Conservation (phyloP, 1,140 invertebrate genomes). For the Dendroctonus valens region DNA sequence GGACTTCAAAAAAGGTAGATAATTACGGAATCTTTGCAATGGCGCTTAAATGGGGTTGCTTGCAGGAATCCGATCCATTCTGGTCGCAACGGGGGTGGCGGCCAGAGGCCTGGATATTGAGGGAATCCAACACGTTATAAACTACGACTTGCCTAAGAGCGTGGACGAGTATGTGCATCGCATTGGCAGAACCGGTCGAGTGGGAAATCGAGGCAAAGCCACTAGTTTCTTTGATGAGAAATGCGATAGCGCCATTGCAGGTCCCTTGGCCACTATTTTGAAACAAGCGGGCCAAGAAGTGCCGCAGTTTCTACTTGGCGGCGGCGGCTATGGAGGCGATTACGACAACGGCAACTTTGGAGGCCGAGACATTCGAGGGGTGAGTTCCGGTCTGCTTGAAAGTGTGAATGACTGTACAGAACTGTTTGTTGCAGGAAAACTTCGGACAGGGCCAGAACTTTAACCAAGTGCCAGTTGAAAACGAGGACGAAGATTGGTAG, state of each 20-base stretch:
- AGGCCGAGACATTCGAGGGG: constrained; percentile 55
- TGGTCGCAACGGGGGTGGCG: constrained; percentile 93
- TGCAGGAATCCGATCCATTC: constrained; percentile 62
- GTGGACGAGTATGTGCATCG: constrained; percentile 95
- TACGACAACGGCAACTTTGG: constrained; percentile 52
- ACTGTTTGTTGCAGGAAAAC: constrained; percentile 35
- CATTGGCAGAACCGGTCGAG: constrained; percentile 90
- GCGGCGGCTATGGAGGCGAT: constrained; percentile 47
- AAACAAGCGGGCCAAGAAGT: constrained; percentile 62
- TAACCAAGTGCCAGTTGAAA: constrained; percentile 30
- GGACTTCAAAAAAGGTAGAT: constrained; percentile 70
- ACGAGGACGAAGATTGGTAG: constrained; percentile 44
- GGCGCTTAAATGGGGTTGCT: background rate
- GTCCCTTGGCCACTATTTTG: constrained; percentile 70
- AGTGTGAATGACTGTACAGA: background rate
- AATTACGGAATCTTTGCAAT: background rate
- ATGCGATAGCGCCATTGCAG: constrained; percentile 60
- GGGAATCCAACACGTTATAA: constrained; percentile 75
- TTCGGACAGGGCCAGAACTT: constrained; percentile 40
- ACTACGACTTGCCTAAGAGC: constrained; percentile 84
- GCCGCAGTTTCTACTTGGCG: constrained; percentile 60
- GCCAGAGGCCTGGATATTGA: constrained; percentile 72
- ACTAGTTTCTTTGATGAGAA: constrained; percentile 80
- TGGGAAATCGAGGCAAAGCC: constrained; percentile 87
- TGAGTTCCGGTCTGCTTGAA: constrained; percentile 12